A percentile compares a stretch with the other conserved stretches of the same genome.
These are phyloP conservation scores for Phrynocephalus forsythii DNA, from an alignment of 2,797 vertebrate genomes.

Conservation along the genomic window DNA sequence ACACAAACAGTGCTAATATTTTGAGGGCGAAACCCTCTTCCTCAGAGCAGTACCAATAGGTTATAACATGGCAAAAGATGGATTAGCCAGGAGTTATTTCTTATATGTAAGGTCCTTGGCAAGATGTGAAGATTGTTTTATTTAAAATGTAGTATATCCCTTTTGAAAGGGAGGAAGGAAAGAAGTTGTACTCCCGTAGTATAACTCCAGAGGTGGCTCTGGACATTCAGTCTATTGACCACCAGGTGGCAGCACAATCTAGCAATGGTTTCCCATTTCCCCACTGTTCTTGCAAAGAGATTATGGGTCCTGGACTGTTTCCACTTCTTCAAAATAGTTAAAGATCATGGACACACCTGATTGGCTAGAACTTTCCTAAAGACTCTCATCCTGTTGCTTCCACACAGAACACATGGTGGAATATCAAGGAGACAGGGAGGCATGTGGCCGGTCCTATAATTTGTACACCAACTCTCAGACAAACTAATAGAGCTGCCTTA, in stretches of 20 bases:
- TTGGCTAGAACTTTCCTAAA: not conserved
- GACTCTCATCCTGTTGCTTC: not conserved
- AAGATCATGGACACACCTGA: too few species aligned
- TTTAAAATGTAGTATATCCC: not conserved
- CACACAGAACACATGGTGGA: not conserved
- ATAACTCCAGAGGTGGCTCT: not conserved
- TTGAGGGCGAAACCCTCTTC: too few species aligned
- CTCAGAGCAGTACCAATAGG: too few species aligned
- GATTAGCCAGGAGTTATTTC: too few species aligned
- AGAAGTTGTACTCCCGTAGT: too few species aligned
- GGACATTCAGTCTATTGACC: not conserved
- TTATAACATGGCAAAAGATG: too few species aligned
- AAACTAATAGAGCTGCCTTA: not conserved
- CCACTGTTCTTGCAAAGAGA: not conserved
- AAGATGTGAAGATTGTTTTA: too few species aligned
- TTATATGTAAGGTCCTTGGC: too few species aligned
- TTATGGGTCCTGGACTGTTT: not conserved
- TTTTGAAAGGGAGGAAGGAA: not conserved
- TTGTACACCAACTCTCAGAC: not conserved
- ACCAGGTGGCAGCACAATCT: constrained; percentile 1
- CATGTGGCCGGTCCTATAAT: not conserved
- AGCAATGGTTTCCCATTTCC: not conserved
- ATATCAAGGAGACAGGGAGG: not conserved
- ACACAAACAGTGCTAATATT: too few species aligned
- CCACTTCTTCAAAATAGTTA: not conserved